Evolutionary conservation across 2,888 invertebrate genomes (phyloP), one percentile per base, ranked within the genome.

Genomic region (Herminia tarsipennalis): DNA sequence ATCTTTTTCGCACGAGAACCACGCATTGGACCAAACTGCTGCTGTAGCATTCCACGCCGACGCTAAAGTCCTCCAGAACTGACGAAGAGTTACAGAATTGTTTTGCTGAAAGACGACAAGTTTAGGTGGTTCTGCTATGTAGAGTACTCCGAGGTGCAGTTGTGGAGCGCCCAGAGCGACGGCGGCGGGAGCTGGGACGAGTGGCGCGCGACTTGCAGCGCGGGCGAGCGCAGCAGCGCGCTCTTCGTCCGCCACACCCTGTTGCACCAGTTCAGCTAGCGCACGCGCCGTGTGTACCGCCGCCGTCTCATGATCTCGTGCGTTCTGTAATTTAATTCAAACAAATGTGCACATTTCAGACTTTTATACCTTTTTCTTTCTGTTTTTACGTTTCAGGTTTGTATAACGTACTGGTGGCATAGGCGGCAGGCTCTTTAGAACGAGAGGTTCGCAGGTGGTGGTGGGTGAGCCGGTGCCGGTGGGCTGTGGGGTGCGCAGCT

Each of bases 31-130:
- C 91, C 91, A 91, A 42, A 92, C 80, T 10, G 87, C 88, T 5
- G 81, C 56, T 12, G 83, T 87, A 3, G 87, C 84, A 64, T 92
- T 92, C 92, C 92, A 92, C 0, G 92, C 88, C 6, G 84, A 83
- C 10, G 92, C 91, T 39, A 92, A 76, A 0, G 92, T 88, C 25
- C 86, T 83, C 93, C 93, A 93, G 66, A 93, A 93, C 62, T 86
- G 88, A 35, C 92, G 92, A 12, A 93, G 82, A 3, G 88, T 84
- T 4, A 78, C 76, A 1, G 93, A 88, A 56, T 91, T 92, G 68
- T 92, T 92, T 52, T 88, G 88, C 62, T 92, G 90, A 63, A 89
- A 90, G 59, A 90, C 77, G 50, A 88, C 78, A 36, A 88, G 85
- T 40, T 78, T 73, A 37, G 83, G 74, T 24, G 86, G 80, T 46